Conservation (phyloP, 2,888 invertebrate species). For the Polyploca ridens region DNA sequence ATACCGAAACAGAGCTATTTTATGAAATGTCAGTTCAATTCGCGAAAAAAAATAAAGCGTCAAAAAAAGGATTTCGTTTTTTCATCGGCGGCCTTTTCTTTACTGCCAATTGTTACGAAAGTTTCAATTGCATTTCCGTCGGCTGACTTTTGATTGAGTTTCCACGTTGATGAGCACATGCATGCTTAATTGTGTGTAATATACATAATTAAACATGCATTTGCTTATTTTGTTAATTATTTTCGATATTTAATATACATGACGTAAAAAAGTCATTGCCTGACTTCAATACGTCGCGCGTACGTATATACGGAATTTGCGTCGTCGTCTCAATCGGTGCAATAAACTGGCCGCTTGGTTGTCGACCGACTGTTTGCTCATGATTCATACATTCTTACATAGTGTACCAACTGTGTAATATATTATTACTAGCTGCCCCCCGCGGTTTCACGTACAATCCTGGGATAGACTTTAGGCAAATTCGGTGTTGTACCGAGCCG, state of each 20-base stretch:
- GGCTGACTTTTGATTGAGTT: neutral
- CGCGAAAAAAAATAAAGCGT: conserved; percentile 26
- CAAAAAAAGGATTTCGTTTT: conserved; percentile 26
- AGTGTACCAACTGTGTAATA: no score
- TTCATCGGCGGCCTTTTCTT: conserved; percentile 21
- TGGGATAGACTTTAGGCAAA: no score
- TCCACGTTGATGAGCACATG: neutral
- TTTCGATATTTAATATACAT: neutral
- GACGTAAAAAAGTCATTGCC: neutral
- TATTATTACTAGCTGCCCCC: no score
- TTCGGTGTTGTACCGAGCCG: no score
- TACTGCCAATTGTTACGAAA: neutral
- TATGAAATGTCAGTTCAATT: conserved; percentile 23
- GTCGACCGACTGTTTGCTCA: no score
- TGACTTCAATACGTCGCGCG: no score
- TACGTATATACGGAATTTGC: neutral
- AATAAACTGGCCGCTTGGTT: no score
- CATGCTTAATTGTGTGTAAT: no score
- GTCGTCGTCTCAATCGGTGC: no score
- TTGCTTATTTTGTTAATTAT: neutral
- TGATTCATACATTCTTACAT: neutral
- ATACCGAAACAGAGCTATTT: neutral
- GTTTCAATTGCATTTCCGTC: no score
- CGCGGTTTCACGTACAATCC: no score
- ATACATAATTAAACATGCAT: no score